phyloP scores from a whole-genome alignment of 2,888 invertebrate genomes.

The Eristalis pertinax region DNA sequence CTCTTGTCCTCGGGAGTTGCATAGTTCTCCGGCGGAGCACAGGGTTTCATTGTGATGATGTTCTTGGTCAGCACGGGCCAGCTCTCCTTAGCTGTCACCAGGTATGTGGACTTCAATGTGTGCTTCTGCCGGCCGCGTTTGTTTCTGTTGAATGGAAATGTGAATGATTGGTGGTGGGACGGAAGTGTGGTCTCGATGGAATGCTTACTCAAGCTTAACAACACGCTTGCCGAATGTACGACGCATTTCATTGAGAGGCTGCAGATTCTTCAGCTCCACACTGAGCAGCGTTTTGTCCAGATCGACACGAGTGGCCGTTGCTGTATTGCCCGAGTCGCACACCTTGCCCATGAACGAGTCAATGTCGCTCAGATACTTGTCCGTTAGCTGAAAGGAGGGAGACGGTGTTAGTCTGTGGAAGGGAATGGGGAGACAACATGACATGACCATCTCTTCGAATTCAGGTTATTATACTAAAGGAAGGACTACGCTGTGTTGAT shows the following conservation, averaged over 20 bases:
- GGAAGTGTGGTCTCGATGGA: too few relatives aligned
- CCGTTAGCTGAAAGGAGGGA: constrained; percentile 74
- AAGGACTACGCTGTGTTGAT: too few relatives aligned
- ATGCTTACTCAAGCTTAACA: constrained; percentile 85
- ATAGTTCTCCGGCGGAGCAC: constrained; percentile 79
- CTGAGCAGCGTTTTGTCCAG: constrained; percentile 86
- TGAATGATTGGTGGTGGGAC: neutral
- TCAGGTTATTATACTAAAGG: too few relatives aligned
- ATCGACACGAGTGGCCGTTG: constrained; percentile 81
- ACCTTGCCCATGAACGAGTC: constrained; percentile 78
- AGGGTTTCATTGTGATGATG: constrained; percentile 87
- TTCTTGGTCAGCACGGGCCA: constrained; percentile 88
- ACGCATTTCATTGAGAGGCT: constrained; percentile 90
- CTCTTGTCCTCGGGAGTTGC: constrained; percentile 77
- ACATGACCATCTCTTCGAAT: too few relatives aligned
- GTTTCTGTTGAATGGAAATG: constrained; percentile 80
- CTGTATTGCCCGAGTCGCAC: constrained; percentile 74
- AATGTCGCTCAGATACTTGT: constrained; percentile 78
- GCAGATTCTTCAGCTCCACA: constrained; percentile 87
- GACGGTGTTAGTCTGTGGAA: neutral
- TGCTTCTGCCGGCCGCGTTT: constrained; percentile 84
- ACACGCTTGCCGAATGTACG: constrained; percentile 91
- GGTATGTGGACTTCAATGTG: constrained; percentile 85
- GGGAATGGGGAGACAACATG: neutral
- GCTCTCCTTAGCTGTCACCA: constrained; percentile 87